These are phyloP conservation scores for Trichogramma dendrolimi DNA, from an alignment of 2,888 invertebrate genomes.

Conservation along the genomic window DNA sequence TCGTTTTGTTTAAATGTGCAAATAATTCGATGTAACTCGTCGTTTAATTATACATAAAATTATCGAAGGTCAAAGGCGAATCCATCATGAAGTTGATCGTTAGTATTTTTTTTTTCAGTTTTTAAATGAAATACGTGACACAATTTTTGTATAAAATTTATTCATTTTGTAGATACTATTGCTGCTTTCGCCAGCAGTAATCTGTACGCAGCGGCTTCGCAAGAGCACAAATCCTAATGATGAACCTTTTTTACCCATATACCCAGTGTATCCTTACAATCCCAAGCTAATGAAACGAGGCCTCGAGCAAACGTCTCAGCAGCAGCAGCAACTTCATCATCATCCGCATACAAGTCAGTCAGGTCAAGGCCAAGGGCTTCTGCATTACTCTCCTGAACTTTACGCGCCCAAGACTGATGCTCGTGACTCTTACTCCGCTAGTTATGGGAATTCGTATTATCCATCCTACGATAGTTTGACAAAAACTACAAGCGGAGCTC, in stretches of 20 bases:
- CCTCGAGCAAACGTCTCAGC: constrained; percentile 30
- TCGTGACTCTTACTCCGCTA: constrained; percentile 40
- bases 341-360: constrained; percentile 27
- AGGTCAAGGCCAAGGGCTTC: constrained; percentile 24
- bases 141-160: neutral
- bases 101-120: constrained; percentile 29
- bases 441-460: constrained; percentile 39
- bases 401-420: constrained; percentile 43
- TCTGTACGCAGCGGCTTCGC: constrained; percentile 38
- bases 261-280: constrained; percentile 45
- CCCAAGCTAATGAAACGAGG: constrained; percentile 48
- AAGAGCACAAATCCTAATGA: constrained; percentile 41
- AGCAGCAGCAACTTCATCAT: constrained; percentile 2
- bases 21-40: too few species aligned
- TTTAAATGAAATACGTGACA: neutral
- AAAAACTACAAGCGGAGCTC: constrained; percentile 27
- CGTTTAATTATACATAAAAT: neutral
- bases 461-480: constrained; percentile 38
- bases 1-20: too few species aligned
- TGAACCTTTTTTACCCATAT: constrained; percentile 48
- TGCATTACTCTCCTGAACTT: constrained; percentile 37
- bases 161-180: constrained; percentile 42
- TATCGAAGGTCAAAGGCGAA: constrained; percentile 5
- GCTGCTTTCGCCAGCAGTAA: constrained; percentile 36
- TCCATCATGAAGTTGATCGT: constrained; percentile 44